Percentiles rank a stretch among this genome's conserved stretches.
Evolutionary conservation across 2,888 invertebrate species (phyloP).

Genomic region (Caenorhabditis sulstoni): DNA sequence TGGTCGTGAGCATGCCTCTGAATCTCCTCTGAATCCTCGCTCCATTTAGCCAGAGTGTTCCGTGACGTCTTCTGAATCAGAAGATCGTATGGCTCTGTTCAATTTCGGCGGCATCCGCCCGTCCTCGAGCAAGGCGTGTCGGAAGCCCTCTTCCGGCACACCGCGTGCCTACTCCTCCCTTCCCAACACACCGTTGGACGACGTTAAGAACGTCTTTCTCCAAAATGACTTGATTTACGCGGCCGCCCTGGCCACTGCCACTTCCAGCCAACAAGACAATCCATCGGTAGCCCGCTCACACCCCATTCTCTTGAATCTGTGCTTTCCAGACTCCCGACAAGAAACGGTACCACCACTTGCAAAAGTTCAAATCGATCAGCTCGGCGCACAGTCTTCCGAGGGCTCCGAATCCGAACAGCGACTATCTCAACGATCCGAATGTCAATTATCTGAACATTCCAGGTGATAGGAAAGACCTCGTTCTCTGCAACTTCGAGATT

Average conservation of each 20-base stretch:
- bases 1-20: too few relatives aligned
- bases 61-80: neutral
- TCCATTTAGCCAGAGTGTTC: constrained; percentile 17
- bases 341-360: constrained; percentile 24
- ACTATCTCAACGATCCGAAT: constrained; percentile 22
- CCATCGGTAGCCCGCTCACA: neutral
- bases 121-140: too few relatives aligned
- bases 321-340: constrained; percentile 25
- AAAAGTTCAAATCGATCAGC: constrained; percentile 37
- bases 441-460: neutral
- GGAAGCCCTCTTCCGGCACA: neutral
- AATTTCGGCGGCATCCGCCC: constrained; percentile 24
- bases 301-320: too few relatives aligned
- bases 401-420: constrained; percentile 18
- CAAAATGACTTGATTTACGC: constrained; percentile 6
- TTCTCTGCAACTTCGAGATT: constrained; percentile 7
- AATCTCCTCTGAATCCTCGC: neutral
- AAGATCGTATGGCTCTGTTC: constrained; percentile 29
- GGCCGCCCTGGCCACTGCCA: too few relatives aligned
- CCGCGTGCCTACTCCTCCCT: constrained; percentile 19
- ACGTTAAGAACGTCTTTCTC: constrained; percentile 3
- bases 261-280: neutral
- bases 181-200: constrained; percentile 31
- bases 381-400: constrained; percentile 10
- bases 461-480: neutral